Conservation (phyloP, 2,797 vertebrate genomes). For the Poecilia gillii region DNA sequence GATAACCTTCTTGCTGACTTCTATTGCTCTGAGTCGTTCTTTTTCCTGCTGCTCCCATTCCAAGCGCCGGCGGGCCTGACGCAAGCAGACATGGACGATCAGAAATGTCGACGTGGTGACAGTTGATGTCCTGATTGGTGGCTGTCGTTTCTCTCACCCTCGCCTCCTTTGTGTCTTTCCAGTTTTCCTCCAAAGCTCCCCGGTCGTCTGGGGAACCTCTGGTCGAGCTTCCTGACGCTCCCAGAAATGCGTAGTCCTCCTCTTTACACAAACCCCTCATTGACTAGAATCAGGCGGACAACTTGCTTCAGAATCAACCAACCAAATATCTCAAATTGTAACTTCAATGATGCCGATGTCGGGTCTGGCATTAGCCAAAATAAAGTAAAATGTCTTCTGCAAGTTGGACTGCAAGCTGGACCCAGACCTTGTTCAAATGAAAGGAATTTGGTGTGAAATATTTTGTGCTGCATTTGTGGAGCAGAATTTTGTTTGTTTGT, state of each 20-base stretch:
- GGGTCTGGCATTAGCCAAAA: too few species aligned
- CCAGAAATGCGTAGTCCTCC: conserved; percentile 79
- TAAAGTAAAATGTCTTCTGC: neutral
- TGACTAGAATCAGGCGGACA: conserved; percentile 58
- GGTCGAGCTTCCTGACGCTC: neutral
- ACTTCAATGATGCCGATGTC: neutral
- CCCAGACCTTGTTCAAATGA: too few species aligned
- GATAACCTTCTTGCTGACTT: conserved; percentile 74
- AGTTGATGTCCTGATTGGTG: neutral
- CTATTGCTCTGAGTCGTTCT: conserved; percentile 65
- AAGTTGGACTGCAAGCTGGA: too few species aligned
- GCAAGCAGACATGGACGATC: conserved; percentile 11
- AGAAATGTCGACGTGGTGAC: neutral
- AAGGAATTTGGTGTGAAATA: too few species aligned
- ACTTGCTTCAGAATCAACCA: conserved; percentile 2
- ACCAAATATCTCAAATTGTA: neutral
- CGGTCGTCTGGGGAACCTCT: conserved; percentile 1
- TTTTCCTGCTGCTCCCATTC: conserved; percentile 67
- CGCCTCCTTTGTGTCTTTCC: conserved; percentile 54
- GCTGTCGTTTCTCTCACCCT: conserved; percentile 61
- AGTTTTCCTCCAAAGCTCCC: conserved; percentile 30
- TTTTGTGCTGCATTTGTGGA: too few species aligned
- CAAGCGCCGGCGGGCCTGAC: conserved; percentile 57
- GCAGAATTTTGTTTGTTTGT: too few species aligned
- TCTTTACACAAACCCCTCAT: conserved; percentile 82